These are phyloP conservation scores for Lethenteron camtschaticum DNA, from an alignment of 2,113 vertebrate species.

Conservation along the genomic window DNA sequence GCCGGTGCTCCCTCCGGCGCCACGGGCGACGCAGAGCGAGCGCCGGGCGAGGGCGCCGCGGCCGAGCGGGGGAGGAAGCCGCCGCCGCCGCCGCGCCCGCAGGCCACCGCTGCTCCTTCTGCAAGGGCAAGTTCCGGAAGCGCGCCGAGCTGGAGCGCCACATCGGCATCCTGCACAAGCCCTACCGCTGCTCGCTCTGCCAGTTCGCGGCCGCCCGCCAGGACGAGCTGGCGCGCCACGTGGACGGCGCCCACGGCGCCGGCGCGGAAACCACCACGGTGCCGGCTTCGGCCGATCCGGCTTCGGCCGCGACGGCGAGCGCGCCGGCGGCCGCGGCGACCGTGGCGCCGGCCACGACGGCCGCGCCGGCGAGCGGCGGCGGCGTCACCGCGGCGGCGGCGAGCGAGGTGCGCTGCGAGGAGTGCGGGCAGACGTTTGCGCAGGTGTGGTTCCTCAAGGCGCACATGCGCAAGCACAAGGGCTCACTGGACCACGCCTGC, in stretches of 20 bases:
- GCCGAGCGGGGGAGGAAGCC: too few relatives aligned
- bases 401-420: slow-evolving; percentile 94
- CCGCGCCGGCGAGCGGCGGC: slow-evolving; percentile 95
- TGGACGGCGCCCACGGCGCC: slow-evolving; percentile 24
- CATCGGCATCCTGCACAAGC: slow-evolving; percentile 93
- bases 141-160: slow-evolving; percentile 83
- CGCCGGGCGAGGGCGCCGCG: too few relatives aligned
- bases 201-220: slow-evolving; percentile 89
- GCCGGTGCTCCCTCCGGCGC: background rate
- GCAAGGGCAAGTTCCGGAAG: slow-evolving; percentile 98
- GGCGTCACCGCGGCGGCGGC: slow-evolving; percentile 99
- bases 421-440: slow-evolving; percentile 86
- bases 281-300: background rate
- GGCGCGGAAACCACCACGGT: slow-evolving; percentile 19
- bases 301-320: slow-evolving; percentile 12
- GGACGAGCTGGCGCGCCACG: slow-evolving; percentile 85
- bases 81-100: too few relatives aligned
- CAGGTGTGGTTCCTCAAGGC: slow-evolving; percentile 99
- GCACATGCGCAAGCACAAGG: slow-evolving; percentile 80
- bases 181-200: slow-evolving; percentile 93
- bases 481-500: slow-evolving; percentile 69
- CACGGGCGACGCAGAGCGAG: too few relatives aligned
- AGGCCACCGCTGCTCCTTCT: slow-evolving; percentile 46
- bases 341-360: slow-evolving; percentile 85
- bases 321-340: slow-evolving; percentile 75